Evolutionary conservation across 1,140 invertebrate genomes (phyloP).

Genomic region (Bombus picipes): DNA sequence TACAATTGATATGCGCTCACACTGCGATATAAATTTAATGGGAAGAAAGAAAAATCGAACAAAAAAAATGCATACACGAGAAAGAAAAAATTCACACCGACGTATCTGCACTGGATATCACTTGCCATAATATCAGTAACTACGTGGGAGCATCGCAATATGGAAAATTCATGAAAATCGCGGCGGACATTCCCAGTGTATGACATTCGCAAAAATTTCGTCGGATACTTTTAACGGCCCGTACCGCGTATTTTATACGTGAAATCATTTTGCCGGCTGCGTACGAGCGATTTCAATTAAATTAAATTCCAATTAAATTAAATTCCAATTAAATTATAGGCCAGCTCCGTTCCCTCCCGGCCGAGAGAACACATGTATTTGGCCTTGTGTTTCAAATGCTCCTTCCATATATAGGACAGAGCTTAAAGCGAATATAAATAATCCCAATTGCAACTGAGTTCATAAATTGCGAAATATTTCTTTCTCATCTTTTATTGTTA

Average conservation of each 20-base stretch:
- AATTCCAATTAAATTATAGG: constrained; percentile 53
- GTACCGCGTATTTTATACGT: constrained; percentile 26
- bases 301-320: constrained; percentile 55
- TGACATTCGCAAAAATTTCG: constrained; percentile 49
- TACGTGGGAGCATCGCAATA: constrained; percentile 35
- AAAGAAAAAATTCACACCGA: background rate
- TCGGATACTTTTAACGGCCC: constrained; percentile 24
- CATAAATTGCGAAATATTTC: background rate
- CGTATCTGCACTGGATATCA: constrained; percentile 13
- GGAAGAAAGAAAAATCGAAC: background rate
- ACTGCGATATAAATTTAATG: constrained; percentile 37
- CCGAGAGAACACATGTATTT: constrained; percentile 1
- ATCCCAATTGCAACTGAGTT: background rate
- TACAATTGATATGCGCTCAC: background rate
- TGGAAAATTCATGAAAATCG: constrained; percentile 50
- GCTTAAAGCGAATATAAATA: constrained; percentile 21
- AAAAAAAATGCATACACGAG: too few relatives aligned
- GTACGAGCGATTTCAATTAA: constrained; percentile 51
- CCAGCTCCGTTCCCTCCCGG: background rate
- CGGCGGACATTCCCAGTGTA: background rate
- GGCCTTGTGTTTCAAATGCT: constrained; percentile 8
- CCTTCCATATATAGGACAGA: background rate
- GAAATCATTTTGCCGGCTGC: constrained; percentile 35
- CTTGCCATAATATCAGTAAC: constrained; percentile 44
- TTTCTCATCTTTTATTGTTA: background rate